These are phyloP conservation scores for Melanotaenia parkinsoni DNA, from an alignment of 2,797 vertebrate species.

Conservation along the genomic window DNA sequence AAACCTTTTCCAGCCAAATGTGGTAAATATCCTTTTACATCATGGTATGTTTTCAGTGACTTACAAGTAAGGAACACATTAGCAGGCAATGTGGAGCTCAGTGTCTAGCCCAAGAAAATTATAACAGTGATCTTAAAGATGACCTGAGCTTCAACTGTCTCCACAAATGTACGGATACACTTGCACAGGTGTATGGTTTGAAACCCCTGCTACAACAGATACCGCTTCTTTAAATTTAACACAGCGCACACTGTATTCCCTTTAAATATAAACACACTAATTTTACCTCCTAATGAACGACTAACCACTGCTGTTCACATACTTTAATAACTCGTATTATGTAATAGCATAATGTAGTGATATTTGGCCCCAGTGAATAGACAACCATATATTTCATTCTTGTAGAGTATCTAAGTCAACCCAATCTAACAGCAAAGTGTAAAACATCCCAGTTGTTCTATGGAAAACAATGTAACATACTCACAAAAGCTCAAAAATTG, in stretches of 20 bases:
- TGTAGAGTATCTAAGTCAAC: too few species aligned
- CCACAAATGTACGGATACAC: too few species aligned
- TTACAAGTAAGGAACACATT: neutral
- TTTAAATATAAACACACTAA: too few species aligned
- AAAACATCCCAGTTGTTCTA: too few species aligned
- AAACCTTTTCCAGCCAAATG: neutral
- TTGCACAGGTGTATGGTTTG: too few species aligned
- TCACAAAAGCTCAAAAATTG: too few species aligned
- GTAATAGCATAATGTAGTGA: neutral
- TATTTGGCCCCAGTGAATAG: neutral
- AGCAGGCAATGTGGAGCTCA: neutral
- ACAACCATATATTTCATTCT: neutral
- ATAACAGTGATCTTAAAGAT: neutral
- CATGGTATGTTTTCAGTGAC: neutral
- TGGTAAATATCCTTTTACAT: neutral
- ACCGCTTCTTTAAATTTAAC: too few species aligned
- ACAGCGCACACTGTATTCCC: too few species aligned
- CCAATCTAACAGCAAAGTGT: too few species aligned
- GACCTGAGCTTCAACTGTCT: too few species aligned
- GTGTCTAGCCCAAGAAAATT: neutral
- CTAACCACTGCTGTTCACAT: neutral
- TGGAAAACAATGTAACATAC: too few species aligned
- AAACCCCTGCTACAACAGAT: too few species aligned
- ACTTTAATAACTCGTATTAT: neutral
- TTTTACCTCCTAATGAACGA: neutral